Evolutionary conservation across 2,113 vertebrate species (phyloP).

Genomic region (Glaucomys volans): DNA sequence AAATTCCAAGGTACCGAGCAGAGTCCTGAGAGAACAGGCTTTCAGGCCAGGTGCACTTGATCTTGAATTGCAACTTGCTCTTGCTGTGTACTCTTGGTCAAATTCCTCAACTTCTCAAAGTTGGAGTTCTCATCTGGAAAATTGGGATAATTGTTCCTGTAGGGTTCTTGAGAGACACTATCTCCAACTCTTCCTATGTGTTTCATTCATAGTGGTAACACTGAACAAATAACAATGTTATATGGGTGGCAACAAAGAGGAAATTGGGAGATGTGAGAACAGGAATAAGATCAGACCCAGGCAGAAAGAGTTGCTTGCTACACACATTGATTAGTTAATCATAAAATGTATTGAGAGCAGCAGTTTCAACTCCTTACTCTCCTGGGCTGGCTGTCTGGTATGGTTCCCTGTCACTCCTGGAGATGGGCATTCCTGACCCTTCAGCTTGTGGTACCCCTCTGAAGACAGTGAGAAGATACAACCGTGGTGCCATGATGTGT

Average conservation of each 20-base stretch:
- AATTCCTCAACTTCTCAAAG: background rate
- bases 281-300: background rate
- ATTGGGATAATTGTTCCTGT: background rate
- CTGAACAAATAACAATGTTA: background rate
- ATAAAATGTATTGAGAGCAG: background rate
- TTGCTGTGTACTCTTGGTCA: background rate
- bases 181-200: background rate
- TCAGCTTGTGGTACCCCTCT: background rate
- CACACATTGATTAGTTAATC: background rate
- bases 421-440: background rate
- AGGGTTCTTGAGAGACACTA: background rate
- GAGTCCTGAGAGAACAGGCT: background rate
- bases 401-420: background rate
- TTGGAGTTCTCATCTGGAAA: background rate
- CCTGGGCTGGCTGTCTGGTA: background rate
- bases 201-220: background rate
- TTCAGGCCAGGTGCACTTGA: background rate
- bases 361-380: background rate
- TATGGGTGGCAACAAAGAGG: background rate
- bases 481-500: accelerated
- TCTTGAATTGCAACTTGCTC: background rate
- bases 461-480: background rate
- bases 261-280: background rate
- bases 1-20: background rate
- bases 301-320: background rate